Evolutionary conservation across 2,797 vertebrate species (phyloP).

Genomic region (Brotula barbata): DNA sequence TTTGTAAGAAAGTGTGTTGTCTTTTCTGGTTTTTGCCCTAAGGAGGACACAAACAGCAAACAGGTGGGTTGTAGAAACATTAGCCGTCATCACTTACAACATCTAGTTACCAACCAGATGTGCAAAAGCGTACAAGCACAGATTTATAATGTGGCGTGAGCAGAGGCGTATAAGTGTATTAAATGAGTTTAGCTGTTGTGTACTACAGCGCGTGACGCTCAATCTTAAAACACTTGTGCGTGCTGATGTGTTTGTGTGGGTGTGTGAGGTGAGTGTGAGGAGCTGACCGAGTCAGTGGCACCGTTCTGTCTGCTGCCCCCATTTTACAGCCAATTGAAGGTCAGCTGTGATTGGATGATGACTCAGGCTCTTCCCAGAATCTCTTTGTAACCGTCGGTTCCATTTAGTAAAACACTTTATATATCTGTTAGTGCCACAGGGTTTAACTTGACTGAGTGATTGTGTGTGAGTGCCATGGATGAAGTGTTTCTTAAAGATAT

Average conservation of each 20-base stretch:
- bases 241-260: no score
- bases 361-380: constrained; percentile 32
- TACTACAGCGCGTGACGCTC: no score
- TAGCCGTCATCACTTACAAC: background rate
- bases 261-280: no score
- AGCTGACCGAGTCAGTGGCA: background rate
- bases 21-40: constrained; percentile 31
- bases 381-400: background rate
- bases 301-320: background rate
- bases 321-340: background rate
- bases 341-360: constrained; percentile 13
- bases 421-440: background rate
- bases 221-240: no score
- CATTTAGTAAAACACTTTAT: background rate
- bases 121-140: background rate
- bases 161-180: no score
- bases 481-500: background rate
- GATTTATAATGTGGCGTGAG: background rate
- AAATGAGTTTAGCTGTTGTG: no score
- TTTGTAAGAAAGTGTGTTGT: background rate
- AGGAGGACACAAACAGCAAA: constrained; percentile 66
- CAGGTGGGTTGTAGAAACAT: constrained; percentile 62
- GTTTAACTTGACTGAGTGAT: constrained; percentile 5
- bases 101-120: background rate
- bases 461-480: background rate